A percentile compares a stretch with the other conserved stretches of the same genome.
These are phyloP conservation scores for Dendrolimus houi DNA, from an alignment of 2,888 invertebrate species.

Conservation along the genomic window DNA sequence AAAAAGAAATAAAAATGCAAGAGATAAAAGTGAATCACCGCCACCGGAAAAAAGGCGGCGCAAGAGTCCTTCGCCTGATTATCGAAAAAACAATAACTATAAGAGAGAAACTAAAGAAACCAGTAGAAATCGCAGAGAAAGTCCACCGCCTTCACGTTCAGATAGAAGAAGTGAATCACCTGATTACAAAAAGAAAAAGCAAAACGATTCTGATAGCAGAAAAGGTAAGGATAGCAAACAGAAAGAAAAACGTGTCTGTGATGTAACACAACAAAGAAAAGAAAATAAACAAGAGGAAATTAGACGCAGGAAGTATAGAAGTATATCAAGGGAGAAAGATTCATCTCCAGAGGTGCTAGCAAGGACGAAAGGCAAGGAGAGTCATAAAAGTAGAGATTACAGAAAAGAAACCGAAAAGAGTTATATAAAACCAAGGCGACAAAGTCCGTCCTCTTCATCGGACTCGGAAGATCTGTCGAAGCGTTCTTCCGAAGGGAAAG, in stretches of 20 bases:
- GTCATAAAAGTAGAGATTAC: conserved; percentile 30
- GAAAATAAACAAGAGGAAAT: conserved; percentile 25
- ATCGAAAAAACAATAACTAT: conserved; percentile 29
- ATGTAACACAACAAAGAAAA: conserved; percentile 26
- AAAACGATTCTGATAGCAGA: conserved; percentile 20
- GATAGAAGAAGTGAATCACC: conserved; percentile 25
- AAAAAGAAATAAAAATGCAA: conserved; percentile 35
- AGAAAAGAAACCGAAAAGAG: conserved; percentile 37
- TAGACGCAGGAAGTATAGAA: conserved; percentile 35
- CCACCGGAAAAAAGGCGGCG: conserved; percentile 51
- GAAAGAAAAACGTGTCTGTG: conserved; percentile 30
- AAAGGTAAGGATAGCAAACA: conserved; percentile 26
- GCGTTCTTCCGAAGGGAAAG: conserved; percentile 26
- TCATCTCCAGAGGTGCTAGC: conserved; percentile 40
- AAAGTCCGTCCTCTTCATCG: conserved; percentile 35
- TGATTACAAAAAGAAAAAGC: conserved; percentile 15
- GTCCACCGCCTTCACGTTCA: conserved; percentile 26
- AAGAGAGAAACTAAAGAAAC: conserved; percentile 19
- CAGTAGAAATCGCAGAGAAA: conserved; percentile 27
- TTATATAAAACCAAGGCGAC: conserved; percentile 34
- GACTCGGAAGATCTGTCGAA: conserved; percentile 48
- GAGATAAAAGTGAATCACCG: conserved; percentile 42
- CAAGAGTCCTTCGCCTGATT: conserved; percentile 41
- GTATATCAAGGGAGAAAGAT: conserved; percentile 37
- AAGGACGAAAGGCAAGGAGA: conserved; percentile 31